Evolutionary conservation across 2,113 vertebrate species (phyloP).

Genomic region (Abramis brama): DNA sequence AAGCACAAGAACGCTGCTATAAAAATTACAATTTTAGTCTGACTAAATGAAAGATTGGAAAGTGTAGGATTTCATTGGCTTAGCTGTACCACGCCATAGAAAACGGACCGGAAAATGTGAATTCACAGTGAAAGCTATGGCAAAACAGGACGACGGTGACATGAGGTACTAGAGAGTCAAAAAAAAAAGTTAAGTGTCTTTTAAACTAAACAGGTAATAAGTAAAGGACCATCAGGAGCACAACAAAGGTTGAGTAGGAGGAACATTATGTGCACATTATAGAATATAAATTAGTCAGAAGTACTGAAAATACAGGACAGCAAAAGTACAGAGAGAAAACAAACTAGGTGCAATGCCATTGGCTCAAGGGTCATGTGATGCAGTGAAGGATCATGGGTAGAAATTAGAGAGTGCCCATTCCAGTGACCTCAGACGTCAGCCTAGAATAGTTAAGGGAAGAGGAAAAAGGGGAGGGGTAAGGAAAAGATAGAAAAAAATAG

Average conservation of each 20-base stretch:
- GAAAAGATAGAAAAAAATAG: constrained; percentile 66
- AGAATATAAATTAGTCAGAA: constrained; percentile 64
- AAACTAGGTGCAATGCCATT: constrained; percentile 76
- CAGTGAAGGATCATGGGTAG: constrained; percentile 76
- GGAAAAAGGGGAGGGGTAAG: constrained; percentile 56
- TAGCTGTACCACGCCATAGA: constrained; percentile 49
- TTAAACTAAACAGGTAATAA: constrained; percentile 56
- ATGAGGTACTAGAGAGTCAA: constrained; percentile 68
- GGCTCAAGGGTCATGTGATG: constrained; percentile 82
- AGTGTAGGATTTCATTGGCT: neutral
- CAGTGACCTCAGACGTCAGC: constrained; percentile 98
- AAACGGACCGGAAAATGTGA: constrained; percentile 37
- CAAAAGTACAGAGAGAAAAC: constrained; percentile 61
- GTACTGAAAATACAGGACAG: constrained; percentile 69
- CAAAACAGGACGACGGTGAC: constrained; percentile 45
- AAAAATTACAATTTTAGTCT: neutral
- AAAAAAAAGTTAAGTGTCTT: constrained; percentile 64
- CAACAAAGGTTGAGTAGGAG: constrained; percentile 54
- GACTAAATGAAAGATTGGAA: neutral
- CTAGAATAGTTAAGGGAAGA: constrained; percentile 80
- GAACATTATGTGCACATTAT: constrained; percentile 64
- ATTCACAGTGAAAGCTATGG: constrained; percentile 51
- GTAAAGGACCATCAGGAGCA: constrained; percentile 58
- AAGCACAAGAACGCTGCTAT: neutral
- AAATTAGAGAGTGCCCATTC: constrained; percentile 94